phyloP scores from a whole-genome alignment of 2,888 invertebrate genomes.

The Scaptomyza parva region DNA sequence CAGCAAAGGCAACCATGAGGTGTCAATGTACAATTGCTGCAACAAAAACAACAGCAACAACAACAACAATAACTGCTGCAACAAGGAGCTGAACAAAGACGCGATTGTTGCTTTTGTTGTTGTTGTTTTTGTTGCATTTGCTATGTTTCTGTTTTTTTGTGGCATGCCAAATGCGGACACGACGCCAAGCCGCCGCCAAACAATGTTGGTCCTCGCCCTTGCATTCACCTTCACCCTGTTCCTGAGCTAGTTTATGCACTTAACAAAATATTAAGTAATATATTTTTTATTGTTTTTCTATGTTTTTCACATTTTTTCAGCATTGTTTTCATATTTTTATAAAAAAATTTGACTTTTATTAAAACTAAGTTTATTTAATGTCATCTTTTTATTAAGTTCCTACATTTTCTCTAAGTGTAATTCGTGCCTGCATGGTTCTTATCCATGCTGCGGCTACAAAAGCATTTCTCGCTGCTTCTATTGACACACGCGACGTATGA shows the following conservation, averaged over 20 bases:
- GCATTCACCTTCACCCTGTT: conserved; percentile 9
- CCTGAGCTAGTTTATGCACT: not conserved
- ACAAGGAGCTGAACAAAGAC: conserved; percentile 55
- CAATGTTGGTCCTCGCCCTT: conserved; percentile 22
- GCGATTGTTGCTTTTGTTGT: conserved; percentile 62
- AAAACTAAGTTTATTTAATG: too few species aligned
- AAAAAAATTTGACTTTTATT: too few species aligned
- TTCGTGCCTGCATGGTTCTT: not conserved
- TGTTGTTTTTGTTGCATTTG: conserved; percentile 47
- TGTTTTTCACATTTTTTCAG: too few species aligned
- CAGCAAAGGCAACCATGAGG: conserved; percentile 60
- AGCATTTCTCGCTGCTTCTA: conserved; percentile 61
- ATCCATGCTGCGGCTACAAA: conserved; percentile 42
- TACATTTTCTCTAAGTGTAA: not conserved
- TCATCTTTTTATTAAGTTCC: not conserved
- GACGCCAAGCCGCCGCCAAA: conserved; percentile 53
- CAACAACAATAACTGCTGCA: conserved; percentile 30
- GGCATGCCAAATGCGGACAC: conserved; percentile 76
- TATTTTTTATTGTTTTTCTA: too few species aligned
- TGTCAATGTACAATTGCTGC: conserved; percentile 79
- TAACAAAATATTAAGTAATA: not conserved
- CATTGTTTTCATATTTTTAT: too few species aligned
- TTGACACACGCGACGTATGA: conserved; percentile 78
- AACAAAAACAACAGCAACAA: conserved; percentile 48
- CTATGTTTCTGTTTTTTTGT: conserved; percentile 21